Evolutionary conservation across 2,888 invertebrate genomes (phyloP), one percentile per base, ranked within the genome.

Genomic region (Melangyna quadrimaculata): DNA sequence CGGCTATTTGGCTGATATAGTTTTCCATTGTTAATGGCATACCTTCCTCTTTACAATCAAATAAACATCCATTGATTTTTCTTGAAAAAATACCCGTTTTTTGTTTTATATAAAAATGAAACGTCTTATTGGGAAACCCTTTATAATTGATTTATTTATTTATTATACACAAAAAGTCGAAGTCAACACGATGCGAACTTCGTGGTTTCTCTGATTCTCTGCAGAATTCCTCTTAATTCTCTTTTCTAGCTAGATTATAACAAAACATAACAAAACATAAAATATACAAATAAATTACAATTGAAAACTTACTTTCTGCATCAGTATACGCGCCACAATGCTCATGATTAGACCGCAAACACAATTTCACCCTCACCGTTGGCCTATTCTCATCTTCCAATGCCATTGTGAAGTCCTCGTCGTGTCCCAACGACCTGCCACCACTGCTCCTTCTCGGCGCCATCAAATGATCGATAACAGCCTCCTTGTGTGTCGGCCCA

Each of bases 291-390:
- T n/a, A 27, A 27, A 51, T 51, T 14, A 51, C 24, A 51, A 51
- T 24, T 22, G 2, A 67, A 9, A 51, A 95, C 96, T 95, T 91
- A 97, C 96, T 95, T 90, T 97, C 96, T 29, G 97, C 97, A 90
- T 96, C 96, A 0, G 95, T 94, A 91, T 96, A 96, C 51, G 96
- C 96, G 35, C 97, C 96, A 92, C 97, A 97, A 88, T 96, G 95
- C 75, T 97, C 96, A 70, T 95, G 95, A 90, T 96, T 96, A 57
- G 95, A 95, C 88, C 95, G 94, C 69, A 98, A 93, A 89, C 98
- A 98, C 40, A 98, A 93, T 89, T 96, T 96, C 17, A 97, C 95
- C 65, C 97, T 93, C 55, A 98, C 94, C 87, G 95, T 93, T 0
- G 95, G 94, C 69, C 88, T 89, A 40, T 90, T 90, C 90, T 94